phyloP scores from a whole-genome alignment of 2,888 invertebrate genomes.

The Oligia fasciuncula region DNA sequence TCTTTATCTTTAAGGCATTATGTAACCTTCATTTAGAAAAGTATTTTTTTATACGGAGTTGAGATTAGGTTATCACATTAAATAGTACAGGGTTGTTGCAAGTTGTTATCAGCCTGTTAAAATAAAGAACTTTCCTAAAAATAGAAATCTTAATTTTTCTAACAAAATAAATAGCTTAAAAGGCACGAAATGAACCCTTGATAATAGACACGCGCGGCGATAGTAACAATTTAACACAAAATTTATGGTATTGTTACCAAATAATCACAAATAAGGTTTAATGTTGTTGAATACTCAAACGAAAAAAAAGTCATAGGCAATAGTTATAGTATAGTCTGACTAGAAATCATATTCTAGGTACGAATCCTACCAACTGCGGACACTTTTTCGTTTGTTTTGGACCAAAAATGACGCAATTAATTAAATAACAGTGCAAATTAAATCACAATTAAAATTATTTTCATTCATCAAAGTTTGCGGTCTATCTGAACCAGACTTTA shows the following conservation, averaged over 20 bases:
- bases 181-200: background rate
- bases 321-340: constrained; percentile 90
- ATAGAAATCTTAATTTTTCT: background rate
- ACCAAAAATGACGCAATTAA: background rate
- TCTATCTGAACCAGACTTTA: background rate
- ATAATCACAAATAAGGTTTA: background rate
- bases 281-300: background rate
- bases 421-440: background rate
- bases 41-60: background rate
- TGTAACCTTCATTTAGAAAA: background rate
- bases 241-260: background rate
- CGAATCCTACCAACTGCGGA: constrained; percentile 96
- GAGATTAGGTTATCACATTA: background rate
- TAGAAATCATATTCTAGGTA: constrained; percentile 97
- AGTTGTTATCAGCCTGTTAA: background rate
- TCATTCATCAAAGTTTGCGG: background rate
- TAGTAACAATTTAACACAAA: background rate
- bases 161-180: background rate
- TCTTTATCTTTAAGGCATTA: background rate
- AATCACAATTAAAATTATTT: constrained; percentile 16
- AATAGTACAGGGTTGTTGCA: background rate
- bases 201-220: background rate
- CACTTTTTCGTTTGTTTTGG: background rate
- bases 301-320: background rate
- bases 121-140: background rate